These are phyloP conservation scores for Crossocerus cetratus DNA, from an alignment of 2,888 invertebrate genomes.

Conservation along the genomic window DNA sequence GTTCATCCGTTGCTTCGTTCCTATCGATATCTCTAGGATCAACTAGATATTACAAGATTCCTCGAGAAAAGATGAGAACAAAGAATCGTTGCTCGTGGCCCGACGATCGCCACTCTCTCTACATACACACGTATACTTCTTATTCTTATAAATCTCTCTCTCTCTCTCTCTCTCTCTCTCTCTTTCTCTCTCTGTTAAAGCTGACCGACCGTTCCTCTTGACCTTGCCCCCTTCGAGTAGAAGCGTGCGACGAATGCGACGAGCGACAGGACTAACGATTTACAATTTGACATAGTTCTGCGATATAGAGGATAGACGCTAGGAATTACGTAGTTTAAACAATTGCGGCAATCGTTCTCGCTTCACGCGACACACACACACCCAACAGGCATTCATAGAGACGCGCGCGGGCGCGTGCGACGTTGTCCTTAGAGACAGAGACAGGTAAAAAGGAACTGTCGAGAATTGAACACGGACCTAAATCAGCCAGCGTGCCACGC, in stretches of 20 bases:
- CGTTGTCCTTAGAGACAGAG: conserved; percentile 40
- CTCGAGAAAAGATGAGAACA: conserved; percentile 22
- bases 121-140: background rate
- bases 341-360: conserved; percentile 47
- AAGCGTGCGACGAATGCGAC: conserved; percentile 14
- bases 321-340: conserved; percentile 50
- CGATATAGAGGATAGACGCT: conserved; percentile 47
- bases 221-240: conserved; percentile 25
- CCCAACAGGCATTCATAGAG: too few species aligned
- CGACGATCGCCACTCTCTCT: background rate
- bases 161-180: conserved; percentile 4
- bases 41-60: conserved; percentile 37
- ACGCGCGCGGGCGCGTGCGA: too few species aligned
- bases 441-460: conserved; percentile 66
- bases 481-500: conserved; percentile 23
- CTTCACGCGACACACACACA: conserved; percentile 35
- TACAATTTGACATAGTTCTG: conserved; percentile 19
- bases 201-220: background rate
- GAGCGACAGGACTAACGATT: conserved; percentile 1
- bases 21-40: conserved; percentile 31
- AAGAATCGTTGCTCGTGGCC: conserved; percentile 11
- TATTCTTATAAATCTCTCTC: background rate
- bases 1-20: background rate
- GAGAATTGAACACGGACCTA: conserved; percentile 56
- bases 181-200: conserved; percentile 14